Evolutionary conservation across 2,113 vertebrate genomes (phyloP).

Genomic region (Turdus rufiventris): DNA sequence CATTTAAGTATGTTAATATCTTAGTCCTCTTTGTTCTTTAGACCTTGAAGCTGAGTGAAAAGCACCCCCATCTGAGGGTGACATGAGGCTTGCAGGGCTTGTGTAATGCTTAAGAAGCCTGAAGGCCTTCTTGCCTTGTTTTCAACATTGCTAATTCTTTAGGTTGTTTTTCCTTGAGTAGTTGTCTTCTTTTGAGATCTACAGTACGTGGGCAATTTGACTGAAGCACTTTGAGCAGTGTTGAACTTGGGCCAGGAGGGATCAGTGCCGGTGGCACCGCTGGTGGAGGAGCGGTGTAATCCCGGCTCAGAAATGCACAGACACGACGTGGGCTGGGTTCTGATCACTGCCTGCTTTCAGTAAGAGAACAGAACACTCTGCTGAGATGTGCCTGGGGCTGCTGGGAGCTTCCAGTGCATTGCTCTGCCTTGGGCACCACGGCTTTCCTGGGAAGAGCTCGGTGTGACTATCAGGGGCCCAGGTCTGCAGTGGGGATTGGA

Average conservation of each 20-base stretch:
- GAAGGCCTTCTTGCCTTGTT: neutral
- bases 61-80: neutral
- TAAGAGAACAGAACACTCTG: fast-evolving
- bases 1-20: neutral
- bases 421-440: neutral
- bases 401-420: neutral
- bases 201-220: neutral
- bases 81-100: neutral
- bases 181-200: neutral
- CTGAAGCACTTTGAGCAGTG: neutral
- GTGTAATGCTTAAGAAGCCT: neutral
- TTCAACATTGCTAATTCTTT: neutral
- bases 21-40: neutral
- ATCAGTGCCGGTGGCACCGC: fast-evolving
- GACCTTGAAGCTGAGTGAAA: neutral
- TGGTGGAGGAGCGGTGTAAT: neutral
- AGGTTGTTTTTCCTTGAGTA: neutral
- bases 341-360: neutral
- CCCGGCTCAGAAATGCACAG: neutral
- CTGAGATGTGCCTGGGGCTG: neutral
- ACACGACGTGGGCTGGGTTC: neutral
- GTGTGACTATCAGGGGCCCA: fast-evolving
- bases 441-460: neutral
- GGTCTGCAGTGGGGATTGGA: neutral
- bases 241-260: neutral